These are phyloP conservation scores for Holothuria leucospilota DNA, from an alignment of 53 echinoderm and acorn worm species.

Conservation along the genomic window DNA sequence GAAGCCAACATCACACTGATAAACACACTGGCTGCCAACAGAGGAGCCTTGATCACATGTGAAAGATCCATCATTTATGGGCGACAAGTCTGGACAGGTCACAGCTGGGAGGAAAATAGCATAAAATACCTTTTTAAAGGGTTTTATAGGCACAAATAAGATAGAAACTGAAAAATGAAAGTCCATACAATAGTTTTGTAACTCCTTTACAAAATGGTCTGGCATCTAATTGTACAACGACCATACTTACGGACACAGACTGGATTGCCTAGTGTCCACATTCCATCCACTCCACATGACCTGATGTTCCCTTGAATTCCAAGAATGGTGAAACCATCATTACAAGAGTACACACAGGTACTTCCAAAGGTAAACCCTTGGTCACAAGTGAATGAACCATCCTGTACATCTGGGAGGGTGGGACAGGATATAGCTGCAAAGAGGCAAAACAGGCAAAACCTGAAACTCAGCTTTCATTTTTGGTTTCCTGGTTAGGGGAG, in stretches of 20 bases:
- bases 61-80: background rate
- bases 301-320: background rate
- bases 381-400: background rate
- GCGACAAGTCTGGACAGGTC: background rate
- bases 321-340: conserved; percentile 10
- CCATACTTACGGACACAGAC: background rate
- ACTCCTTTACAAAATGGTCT: too few species aligned
- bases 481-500: background rate
- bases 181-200: too few species aligned
- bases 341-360: background rate
- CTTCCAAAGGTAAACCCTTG: conserved; percentile 8
- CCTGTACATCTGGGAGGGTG: background rate
- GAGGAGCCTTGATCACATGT: background rate
- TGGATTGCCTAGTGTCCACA: background rate
- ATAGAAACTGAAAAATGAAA: too few species aligned
- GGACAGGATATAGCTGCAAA: conserved; percentile 3
- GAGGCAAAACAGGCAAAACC: background rate
- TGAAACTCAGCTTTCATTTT: too few species aligned
- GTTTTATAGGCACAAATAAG: too few species aligned
- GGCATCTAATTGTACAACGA: too few species aligned
- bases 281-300: background rate
- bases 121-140: too few species aligned
- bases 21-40: background rate
- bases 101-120: background rate
- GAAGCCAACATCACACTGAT: background rate